Evolutionary conservation across 2,113 vertebrate genomes (phyloP).

Genomic region (Cottus gobio): DNA sequence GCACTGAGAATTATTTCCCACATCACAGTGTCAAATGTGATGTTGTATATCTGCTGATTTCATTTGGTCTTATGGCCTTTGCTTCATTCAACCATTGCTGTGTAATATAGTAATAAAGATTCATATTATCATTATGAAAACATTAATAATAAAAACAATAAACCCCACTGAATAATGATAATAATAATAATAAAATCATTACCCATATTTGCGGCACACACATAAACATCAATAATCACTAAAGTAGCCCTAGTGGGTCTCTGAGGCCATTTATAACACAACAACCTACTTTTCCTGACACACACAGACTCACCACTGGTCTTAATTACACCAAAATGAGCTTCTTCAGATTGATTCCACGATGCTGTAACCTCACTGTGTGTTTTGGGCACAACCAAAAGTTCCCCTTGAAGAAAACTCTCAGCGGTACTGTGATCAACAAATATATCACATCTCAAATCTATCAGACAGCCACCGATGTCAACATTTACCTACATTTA

Average conservation of each 20-base stretch:
- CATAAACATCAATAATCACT: not conserved
- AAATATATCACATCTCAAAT: not conserved
- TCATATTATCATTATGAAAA: not conserved
- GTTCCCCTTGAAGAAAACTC: too few relatives aligned
- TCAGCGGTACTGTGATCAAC: too few relatives aligned
- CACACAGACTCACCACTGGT: not conserved
- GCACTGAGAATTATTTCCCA: constrained; percentile 1
- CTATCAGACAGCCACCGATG: not conserved
- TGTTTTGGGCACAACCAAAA: too few relatives aligned
- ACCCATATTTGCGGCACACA: not conserved
- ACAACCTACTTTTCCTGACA: too few relatives aligned
- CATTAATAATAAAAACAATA: too few relatives aligned
- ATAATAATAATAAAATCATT: not conserved
- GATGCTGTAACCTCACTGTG: too few relatives aligned
- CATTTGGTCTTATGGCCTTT: constrained; percentile 3
- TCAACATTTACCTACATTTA: too few relatives aligned
- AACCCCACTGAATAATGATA: not conserved
- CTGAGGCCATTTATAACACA: too few relatives aligned
- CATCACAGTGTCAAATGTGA: constrained; percentile 5
- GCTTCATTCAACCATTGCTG: not conserved
- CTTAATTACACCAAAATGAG: not conserved
- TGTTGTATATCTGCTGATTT: constrained; percentile 7
- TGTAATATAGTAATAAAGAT: not conserved
- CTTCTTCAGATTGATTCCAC: not conserved
- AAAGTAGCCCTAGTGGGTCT: too few relatives aligned